These are phyloP conservation scores for Rugalucina vietnamica DNA, from an alignment of 2,888 invertebrate genomes.

Conservation along the genomic window DNA sequence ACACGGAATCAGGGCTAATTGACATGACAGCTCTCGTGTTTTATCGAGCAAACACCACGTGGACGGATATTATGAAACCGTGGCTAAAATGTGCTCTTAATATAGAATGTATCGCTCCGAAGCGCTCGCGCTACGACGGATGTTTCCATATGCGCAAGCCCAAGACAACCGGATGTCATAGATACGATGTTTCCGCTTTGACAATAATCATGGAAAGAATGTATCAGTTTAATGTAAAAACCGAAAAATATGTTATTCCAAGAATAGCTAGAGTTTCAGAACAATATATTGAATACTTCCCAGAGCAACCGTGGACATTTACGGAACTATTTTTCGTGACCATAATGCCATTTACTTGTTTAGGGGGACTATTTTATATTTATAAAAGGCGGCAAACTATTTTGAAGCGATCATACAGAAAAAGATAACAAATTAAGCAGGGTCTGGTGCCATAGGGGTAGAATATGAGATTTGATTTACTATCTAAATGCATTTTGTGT, in stretches of 20 bases:
- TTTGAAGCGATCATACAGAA: constrained; percentile 36
- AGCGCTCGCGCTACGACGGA: constrained; percentile 62
- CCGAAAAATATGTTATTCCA: constrained; percentile 67
- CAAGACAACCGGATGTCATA: constrained; percentile 76
- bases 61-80: constrained; percentile 74
- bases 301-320: constrained; percentile 76
- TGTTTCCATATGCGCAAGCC: constrained; percentile 75
- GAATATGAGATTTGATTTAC: too few relatives aligned
- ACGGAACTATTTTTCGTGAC: constrained; percentile 63
- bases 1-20: constrained; percentile 67
- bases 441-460: too few relatives aligned
- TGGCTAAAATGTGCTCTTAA: constrained; percentile 77
- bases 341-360: constrained; percentile 52
- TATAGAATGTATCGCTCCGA: constrained; percentile 71
- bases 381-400: constrained; percentile 20
- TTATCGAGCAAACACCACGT: constrained; percentile 70
- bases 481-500: too few relatives aligned
- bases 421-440: too few relatives aligned
- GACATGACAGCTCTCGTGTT: constrained; percentile 71
- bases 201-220: constrained; percentile 74
- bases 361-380: constrained; percentile 54
- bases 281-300: constrained; percentile 68
- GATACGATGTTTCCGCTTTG: constrained; percentile 75
- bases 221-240: constrained; percentile 64
- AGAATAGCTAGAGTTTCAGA: constrained; percentile 58